Evolutionary conservation across 2,797 vertebrate species (phyloP).

Genomic region (Melanotaenia maccullochi): DNA sequence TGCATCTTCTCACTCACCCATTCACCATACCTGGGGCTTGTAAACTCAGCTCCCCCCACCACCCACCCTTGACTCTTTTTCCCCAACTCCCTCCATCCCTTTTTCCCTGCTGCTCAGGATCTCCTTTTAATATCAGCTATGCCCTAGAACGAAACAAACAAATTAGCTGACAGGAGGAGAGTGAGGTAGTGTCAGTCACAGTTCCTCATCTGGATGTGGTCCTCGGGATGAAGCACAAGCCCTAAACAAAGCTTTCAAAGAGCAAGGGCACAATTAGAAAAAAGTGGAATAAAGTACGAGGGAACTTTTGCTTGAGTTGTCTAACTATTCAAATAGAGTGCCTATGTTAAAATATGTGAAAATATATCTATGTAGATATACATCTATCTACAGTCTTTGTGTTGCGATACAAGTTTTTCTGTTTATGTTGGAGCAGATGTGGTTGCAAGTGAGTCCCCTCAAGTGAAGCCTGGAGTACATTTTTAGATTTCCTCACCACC

Average conservation of each 20-base stretch:
- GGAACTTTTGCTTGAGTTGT: neutral
- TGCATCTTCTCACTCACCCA: conserved; percentile 77
- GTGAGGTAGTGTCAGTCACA: conserved; percentile 36
- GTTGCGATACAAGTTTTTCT: neutral
- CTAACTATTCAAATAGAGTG: neutral
- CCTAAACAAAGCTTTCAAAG: conserved; percentile 15
- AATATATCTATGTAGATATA: neutral
- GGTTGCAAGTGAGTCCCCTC: neutral
- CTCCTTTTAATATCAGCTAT: conserved; percentile 72
- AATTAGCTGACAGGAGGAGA: conserved; percentile 56
- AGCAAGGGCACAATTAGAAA: neutral
- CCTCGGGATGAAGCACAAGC: conserved; percentile 34
- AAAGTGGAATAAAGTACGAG: neutral
- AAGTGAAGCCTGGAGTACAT: neutral
- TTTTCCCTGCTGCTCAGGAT: conserved; percentile 51
- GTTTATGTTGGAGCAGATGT: neutral
- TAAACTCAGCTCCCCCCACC: conserved; percentile 60
- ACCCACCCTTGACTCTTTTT: conserved; percentile 33
- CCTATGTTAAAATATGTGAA: neutral
- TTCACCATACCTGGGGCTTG: conserved; percentile 80
- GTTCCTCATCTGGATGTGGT: conserved; percentile 60
- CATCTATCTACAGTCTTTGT: too few species aligned
- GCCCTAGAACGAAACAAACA: conserved; percentile 79
- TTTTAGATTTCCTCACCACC: neutral
- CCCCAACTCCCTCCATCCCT: conserved; percentile 48